phyloP scores from a whole-genome alignment of 2,797 vertebrate species.

The Chlorospingus semifuscus region DNA sequence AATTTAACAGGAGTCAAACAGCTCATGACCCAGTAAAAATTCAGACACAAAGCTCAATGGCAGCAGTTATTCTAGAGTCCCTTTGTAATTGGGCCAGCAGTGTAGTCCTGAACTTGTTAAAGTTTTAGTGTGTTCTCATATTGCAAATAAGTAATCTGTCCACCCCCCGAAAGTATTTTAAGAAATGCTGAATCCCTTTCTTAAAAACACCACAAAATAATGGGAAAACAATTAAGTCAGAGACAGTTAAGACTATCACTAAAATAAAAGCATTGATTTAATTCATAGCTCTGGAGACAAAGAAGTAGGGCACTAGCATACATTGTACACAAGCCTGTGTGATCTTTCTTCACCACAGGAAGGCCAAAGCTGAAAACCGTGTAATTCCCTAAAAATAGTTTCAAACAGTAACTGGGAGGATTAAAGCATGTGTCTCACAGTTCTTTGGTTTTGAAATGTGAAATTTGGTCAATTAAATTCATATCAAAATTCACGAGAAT shows the following conservation, averaged over 20 bases:
- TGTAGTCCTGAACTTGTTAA: neutral
- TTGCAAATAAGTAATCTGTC: neutral
- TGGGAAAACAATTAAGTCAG: neutral
- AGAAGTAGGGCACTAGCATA: neutral
- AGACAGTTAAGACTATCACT: neutral
- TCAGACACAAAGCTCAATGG: neutral
- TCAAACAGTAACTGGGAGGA: neutral
- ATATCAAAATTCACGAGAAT: slow-evolving; percentile 39
- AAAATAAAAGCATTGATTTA: neutral
- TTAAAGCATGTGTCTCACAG: slow-evolving; percentile 24
- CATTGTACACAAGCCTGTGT: neutral
- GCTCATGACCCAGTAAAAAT: neutral
- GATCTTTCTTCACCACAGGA: neutral
- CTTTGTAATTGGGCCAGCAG: neutral
- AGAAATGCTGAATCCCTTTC: neutral
- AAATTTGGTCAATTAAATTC: slow-evolving; percentile 30
- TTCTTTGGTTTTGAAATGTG: slow-evolving; percentile 45
- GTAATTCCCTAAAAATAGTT: neutral
- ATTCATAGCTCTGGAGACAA: neutral
- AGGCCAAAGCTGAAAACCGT: slow-evolving; percentile 19
- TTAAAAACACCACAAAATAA: neutral
- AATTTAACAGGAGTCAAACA: neutral
- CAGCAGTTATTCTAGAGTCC: neutral
- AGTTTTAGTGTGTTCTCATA: neutral
- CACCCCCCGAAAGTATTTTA: neutral